Percentiles rank a stretch among this genome's conserved stretches.
Evolutionary conservation across 2,113 vertebrate species (phyloP).

Genomic region (Meles meles): DNA sequence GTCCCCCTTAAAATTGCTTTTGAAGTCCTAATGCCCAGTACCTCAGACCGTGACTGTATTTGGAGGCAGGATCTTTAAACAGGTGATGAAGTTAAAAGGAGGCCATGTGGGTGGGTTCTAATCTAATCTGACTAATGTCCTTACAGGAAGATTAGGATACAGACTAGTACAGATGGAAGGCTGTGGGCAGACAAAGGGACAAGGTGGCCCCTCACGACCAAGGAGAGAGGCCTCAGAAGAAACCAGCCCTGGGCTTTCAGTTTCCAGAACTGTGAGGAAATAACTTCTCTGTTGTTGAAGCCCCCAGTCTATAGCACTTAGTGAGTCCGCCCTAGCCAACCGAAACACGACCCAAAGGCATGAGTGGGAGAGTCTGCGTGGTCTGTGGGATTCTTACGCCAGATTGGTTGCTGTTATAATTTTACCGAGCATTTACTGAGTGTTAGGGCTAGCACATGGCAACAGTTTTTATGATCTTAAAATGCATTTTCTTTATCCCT

Average conservation of each 20-base stretch:
- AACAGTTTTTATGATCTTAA: background rate
- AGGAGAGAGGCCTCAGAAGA: background rate
- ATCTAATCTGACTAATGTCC: background rate
- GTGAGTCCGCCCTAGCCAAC: rapidly evolving
- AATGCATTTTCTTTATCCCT: background rate
- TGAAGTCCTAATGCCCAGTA: background rate
- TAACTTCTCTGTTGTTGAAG: background rate
- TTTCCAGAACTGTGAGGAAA: background rate
- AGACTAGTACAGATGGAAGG: rapidly evolving
- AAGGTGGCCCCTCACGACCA: background rate
- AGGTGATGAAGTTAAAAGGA: background rate
- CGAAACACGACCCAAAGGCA: rapidly evolving
- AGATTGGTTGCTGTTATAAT: background rate
- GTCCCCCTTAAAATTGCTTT: background rate
- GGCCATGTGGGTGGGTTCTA: background rate
- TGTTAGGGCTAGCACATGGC: background rate
- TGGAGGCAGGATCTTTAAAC: background rate
- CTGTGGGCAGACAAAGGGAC: background rate
- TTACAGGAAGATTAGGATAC: background rate
- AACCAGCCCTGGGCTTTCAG: background rate
- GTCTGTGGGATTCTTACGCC: background rate
- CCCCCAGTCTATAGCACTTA: background rate
- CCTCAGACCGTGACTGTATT: background rate
- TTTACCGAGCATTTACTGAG: background rate
- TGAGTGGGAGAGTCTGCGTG: background rate